Conservation (phyloP, 2,888 invertebrate genomes). For the Rosalia funebris region DNA sequence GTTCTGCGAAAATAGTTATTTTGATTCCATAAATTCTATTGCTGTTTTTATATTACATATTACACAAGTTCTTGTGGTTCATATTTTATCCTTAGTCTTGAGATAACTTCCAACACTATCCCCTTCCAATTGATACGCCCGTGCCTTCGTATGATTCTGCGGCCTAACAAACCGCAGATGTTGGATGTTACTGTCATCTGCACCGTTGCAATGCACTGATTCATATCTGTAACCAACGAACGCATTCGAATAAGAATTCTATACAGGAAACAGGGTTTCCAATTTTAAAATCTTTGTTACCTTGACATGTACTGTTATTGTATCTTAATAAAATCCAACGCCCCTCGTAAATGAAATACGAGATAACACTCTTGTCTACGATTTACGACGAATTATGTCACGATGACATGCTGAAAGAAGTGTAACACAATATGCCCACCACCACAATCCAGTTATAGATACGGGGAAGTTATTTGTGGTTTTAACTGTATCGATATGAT, state of each 20-base stretch:
- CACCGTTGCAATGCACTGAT: slow-evolving; percentile 9
- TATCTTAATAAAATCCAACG: slow-evolving; percentile 10
- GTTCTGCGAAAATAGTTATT: too few species aligned
- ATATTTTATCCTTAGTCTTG: too few species aligned
- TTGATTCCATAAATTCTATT: too few species aligned
- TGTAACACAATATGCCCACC: slow-evolving; percentile 3
- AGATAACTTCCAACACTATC: too few species aligned
- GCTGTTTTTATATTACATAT: too few species aligned
- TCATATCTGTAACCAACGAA: slow-evolving; percentile 16
- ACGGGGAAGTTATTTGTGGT: slow-evolving; percentile 11
- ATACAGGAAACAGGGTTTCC: slow-evolving; percentile 25
- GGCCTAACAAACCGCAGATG: neutral
- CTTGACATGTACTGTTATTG: neutral
- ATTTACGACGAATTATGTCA: slow-evolving; percentile 9
- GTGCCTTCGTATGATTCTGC: too few species aligned
- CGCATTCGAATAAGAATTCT: neutral
- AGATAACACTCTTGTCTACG: slow-evolving; percentile 7
- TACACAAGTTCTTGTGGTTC: too few species aligned
- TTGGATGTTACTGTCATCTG: slow-evolving; percentile 9
- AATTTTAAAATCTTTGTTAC: slow-evolving; percentile 13
- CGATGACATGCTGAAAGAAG: slow-evolving; percentile 4
- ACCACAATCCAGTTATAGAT: slow-evolving; percentile 11
- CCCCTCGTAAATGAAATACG: slow-evolving; percentile 10
- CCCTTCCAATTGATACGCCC: too few species aligned
- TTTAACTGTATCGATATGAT: too few species aligned